Conservation (phyloP, 1,140 invertebrate species). For the Drosophila bocqueti region DNA sequence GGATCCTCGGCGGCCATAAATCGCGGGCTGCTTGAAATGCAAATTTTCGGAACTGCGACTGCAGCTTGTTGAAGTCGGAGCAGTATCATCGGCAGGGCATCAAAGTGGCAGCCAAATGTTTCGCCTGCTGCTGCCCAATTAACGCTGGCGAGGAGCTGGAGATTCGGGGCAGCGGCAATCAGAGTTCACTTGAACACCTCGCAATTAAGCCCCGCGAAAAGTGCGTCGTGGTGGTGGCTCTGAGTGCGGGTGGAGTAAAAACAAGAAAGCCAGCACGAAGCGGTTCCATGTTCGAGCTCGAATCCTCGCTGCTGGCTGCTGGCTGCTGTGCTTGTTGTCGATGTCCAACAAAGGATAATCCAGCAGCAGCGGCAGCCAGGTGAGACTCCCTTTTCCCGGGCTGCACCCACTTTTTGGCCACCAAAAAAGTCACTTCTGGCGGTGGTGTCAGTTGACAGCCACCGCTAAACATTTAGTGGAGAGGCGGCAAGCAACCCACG, state of each 20-base stretch:
- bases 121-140: constrained; percentile 58
- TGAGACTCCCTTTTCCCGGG: constrained; percentile 26
- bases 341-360: constrained; percentile 82
- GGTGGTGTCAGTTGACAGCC: constrained; percentile 24
- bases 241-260: constrained; percentile 29
- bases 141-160: constrained; percentile 27
- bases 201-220: constrained; percentile 66
- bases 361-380: constrained; percentile 35
- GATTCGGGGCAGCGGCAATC: constrained; percentile 58
- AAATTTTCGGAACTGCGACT: constrained; percentile 64
- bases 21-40: constrained; percentile 81
- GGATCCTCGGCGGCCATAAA: constrained; percentile 60
- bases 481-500: constrained; percentile 21
- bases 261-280: constrained; percentile 32
- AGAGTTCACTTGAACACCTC: constrained; percentile 78
- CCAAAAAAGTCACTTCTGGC: constrained; percentile 36
- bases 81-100: constrained; percentile 79
- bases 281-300: constrained; percentile 52
- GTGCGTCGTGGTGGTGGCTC: constrained; percentile 33
- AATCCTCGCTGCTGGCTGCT: constrained; percentile 1
- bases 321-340: constrained; percentile 60
- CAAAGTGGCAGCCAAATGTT: constrained; percentile 77
- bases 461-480: constrained; percentile 14
- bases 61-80: constrained; percentile 40
- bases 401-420: constrained; percentile 64